Evolutionary conservation across 2,888 invertebrate species (phyloP).

Genomic region (Caenorhabditis macrosperma): DNA sequence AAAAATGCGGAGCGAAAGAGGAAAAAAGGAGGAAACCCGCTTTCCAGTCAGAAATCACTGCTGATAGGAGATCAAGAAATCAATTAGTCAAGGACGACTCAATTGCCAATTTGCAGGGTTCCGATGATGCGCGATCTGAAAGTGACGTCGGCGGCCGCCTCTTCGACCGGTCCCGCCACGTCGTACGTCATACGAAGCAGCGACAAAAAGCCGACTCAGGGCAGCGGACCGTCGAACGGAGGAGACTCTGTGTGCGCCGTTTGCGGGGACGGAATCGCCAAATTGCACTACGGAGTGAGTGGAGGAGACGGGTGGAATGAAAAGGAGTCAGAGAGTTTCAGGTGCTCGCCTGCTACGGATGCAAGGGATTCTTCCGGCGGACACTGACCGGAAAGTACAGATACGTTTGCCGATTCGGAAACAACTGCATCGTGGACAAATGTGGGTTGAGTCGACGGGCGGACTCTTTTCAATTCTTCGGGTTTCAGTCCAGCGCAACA

Average conservation of each 20-base stretch:
- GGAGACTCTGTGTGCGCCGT: slow-evolving; percentile 76
- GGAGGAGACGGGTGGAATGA: not conserved
- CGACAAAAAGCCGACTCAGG: slow-evolving; percentile 24
- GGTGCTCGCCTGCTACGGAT: slow-evolving; percentile 71
- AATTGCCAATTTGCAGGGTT: slow-evolving; percentile 56
- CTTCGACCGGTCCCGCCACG: slow-evolving; percentile 47
- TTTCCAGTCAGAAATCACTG: slow-evolving; percentile 17
- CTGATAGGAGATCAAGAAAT: slow-evolving; percentile 42
- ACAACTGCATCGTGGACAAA: slow-evolving; percentile 80
- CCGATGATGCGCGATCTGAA: slow-evolving; percentile 65
- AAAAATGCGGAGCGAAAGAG: slow-evolving; percentile 27
- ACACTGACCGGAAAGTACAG: slow-evolving; percentile 76
- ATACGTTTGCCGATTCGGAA: slow-evolving; percentile 78
- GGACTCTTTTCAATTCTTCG: not conserved
- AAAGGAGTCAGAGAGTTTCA: not conserved
- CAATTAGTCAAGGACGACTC: slow-evolving; percentile 36
- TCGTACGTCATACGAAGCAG: slow-evolving; percentile 53
- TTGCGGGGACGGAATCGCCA: slow-evolving; percentile 78
- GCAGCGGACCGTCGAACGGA: slow-evolving; percentile 38
- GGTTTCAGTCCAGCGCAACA: slow-evolving; percentile 76
- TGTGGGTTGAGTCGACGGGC: slow-evolving; percentile 60
- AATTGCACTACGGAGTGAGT: slow-evolving; percentile 76
- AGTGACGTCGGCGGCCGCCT: slow-evolving; percentile 60
- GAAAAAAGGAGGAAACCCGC: slow-evolving; percentile 2
- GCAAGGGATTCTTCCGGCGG: slow-evolving; percentile 77